phyloP scores from a whole-genome alignment of 2,888 invertebrate genomes.

The Clostera curtula region DNA sequence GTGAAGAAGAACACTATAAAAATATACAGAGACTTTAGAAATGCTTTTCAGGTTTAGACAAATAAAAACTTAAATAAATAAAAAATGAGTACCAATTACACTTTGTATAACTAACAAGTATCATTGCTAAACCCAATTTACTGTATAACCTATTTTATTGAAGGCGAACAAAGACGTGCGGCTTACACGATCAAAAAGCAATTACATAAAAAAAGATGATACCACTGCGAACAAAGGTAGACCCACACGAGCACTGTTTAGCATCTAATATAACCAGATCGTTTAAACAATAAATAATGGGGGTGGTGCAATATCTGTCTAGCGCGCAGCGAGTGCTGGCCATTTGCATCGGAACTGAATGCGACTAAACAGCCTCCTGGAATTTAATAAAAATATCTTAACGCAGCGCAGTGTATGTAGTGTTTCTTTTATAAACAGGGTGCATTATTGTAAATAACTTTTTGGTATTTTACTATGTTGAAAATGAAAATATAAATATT shows the following conservation, averaged over 20 bases:
- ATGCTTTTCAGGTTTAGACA: no score
- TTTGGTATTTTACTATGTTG: constrained; percentile 16
- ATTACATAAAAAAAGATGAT: constrained; percentile 2
- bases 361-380: constrained; percentile 60
- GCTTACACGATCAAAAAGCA: no score
- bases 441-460: constrained; percentile 37
- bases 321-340: constrained; percentile 43
- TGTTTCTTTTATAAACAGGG: constrained; percentile 52
- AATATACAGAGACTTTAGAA: no score
- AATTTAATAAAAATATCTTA: constrained; percentile 73
- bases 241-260: constrained; percentile 28
- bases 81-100: no score
- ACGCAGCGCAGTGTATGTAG: constrained; percentile 38
- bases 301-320: constrained; percentile 61
- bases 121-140: no score
- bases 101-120: no score
- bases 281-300: constrained; percentile 58
- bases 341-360: constrained; percentile 64
- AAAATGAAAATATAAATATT: no score
- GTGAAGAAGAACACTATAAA: no score
- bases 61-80: no score
- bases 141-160: no score
- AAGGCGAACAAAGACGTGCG: no score
- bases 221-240: constrained; percentile 7
- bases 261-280: constrained; percentile 40